These are phyloP conservation scores for Ophion costatus DNA, from an alignment of 2,888 invertebrate species.

Conservation along the genomic window DNA sequence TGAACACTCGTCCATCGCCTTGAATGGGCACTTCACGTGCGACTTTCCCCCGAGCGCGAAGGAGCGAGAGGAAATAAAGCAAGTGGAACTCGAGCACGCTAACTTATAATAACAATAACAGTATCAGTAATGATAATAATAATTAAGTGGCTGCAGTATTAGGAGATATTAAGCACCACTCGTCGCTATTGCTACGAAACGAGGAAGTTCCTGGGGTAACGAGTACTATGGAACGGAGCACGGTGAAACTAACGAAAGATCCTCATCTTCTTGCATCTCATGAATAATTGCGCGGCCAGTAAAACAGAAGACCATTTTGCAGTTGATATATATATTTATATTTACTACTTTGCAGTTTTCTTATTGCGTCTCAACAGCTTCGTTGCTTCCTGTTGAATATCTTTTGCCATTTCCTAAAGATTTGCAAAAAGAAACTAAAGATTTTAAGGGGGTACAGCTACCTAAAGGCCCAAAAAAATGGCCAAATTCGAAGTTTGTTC, in stretches of 20 bases:
- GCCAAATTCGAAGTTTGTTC: too few species aligned
- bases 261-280: constrained; percentile 65
- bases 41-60: constrained; percentile 52
- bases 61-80: constrained; percentile 27
- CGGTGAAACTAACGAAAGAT: constrained; percentile 68
- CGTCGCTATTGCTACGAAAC: constrained; percentile 29
- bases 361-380: constrained; percentile 27
- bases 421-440: neutral
- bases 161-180: constrained; percentile 19
- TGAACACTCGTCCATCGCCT: neutral
- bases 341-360: constrained; percentile 6
- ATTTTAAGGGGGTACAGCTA: neutral
- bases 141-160: neutral
- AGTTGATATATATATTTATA: neutral
- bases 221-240: constrained; percentile 48
- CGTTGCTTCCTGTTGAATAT: constrained; percentile 33
- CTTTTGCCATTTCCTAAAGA: neutral
- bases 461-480: too few species aligned
- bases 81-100: constrained; percentile 51
- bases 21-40: constrained; percentile 26
- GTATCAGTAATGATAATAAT: neutral
- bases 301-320: constrained; percentile 46
- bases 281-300: constrained; percentile 58
- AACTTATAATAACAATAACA: constrained; percentile 26
- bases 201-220: constrained; percentile 66